These are phyloP conservation scores for Lasioglossum morio DNA, from an alignment of 2,888 invertebrate genomes.

Conservation along the genomic window DNA sequence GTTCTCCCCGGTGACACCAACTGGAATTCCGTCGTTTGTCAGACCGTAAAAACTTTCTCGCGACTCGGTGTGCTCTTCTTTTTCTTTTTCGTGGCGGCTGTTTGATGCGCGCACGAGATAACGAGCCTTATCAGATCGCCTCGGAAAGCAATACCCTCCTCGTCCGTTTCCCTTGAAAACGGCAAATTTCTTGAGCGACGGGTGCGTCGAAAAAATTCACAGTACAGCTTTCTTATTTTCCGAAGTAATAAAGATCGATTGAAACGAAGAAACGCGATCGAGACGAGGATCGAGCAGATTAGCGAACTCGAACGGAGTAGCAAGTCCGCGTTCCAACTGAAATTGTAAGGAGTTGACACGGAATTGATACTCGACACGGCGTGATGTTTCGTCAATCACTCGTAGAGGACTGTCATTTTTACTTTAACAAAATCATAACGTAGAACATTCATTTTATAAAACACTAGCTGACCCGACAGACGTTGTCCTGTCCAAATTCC, in stretches of 20 bases:
- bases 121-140: constrained; percentile 41
- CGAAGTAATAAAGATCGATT: not conserved
- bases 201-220: not conserved
- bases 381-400: too few relatives aligned
- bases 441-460: too few relatives aligned
- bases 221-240: not conserved
- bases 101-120: constrained; percentile 37
- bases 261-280: not conserved
- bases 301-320: not conserved
- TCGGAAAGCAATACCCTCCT: constrained; percentile 2
- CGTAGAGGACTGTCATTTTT: too few relatives aligned
- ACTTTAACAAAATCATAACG: too few relatives aligned
- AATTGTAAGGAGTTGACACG: too few relatives aligned
- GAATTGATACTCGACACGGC: too few relatives aligned
- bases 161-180: not conserved
- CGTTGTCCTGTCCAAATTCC: too few relatives aligned
- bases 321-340: not conserved
- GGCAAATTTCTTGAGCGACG: not conserved
- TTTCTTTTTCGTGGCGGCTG: not conserved
- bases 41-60: constrained; percentile 52
- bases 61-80: constrained; percentile 11
- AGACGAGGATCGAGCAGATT: not conserved
- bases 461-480: too few relatives aligned
- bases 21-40: constrained; percentile 55
- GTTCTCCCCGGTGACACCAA: constrained; percentile 57